phyloP scores from a whole-genome alignment of 2,113 vertebrate species.

The Rousettus leschenaultii region DNA sequence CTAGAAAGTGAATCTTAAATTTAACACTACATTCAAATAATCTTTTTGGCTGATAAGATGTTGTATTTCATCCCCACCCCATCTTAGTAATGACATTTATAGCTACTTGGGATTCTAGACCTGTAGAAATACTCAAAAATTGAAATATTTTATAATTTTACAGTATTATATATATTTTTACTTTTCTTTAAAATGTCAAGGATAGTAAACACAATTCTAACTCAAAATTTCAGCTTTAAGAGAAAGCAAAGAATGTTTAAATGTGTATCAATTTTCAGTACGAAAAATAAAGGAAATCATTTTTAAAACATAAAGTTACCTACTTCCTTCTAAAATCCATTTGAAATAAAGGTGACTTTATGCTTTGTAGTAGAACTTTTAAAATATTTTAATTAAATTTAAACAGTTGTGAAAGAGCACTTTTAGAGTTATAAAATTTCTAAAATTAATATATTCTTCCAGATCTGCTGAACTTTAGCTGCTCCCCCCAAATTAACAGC shows the following conservation, averaged over 20 bases:
- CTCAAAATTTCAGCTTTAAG: constrained; percentile 25
- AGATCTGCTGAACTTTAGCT: neutral
- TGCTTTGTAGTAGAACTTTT: neutral
- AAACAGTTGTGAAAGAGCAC: neutral
- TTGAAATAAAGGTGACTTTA: constrained; percentile 35
- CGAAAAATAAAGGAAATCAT: constrained; percentile 29
- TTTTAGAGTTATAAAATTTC: neutral
- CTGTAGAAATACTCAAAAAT: constrained; percentile 36
- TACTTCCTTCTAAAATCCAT: constrained; percentile 12
- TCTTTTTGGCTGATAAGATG: constrained; percentile 43
- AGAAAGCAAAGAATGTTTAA: constrained; percentile 47
- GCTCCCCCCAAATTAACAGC: neutral
- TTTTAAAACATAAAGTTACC: constrained; percentile 19
- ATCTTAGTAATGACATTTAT: constrained; percentile 46
- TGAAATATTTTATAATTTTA: constrained; percentile 55
- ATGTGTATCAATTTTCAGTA: constrained; percentile 52
- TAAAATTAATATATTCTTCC: neutral
- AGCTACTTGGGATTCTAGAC: neutral
- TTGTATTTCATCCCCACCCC: constrained; percentile 32
- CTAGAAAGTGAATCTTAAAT: constrained; percentile 55
- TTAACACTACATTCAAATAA: constrained; percentile 15
- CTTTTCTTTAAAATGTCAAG: constrained; percentile 11
- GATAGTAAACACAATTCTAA: constrained; percentile 52
- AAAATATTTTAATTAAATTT: constrained; percentile 43
- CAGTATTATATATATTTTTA: constrained; percentile 45